phyloP scores from a whole-genome alignment of 2,797 vertebrate species.

The Sebastes iracundus region DNA sequence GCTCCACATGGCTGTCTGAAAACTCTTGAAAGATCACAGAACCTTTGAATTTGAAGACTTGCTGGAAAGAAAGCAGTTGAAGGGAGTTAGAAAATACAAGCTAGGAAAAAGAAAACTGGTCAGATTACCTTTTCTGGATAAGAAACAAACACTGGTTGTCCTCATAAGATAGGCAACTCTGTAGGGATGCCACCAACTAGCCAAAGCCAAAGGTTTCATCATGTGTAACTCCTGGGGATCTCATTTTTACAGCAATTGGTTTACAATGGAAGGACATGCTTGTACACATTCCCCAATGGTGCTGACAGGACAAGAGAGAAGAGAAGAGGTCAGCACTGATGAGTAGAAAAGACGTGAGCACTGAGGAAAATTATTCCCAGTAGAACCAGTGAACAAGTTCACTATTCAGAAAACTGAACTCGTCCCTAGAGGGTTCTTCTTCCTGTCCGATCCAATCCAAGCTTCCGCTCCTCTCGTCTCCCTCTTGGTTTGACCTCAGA shows the following conservation, averaged over 20 bases:
- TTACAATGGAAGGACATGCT: slow-evolving; percentile 8
- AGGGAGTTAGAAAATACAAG: background rate
- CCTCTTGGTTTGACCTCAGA: slow-evolving; percentile 64
- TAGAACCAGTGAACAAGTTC: slow-evolving; percentile 34
- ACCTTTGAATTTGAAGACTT: background rate
- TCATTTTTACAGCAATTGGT: background rate
- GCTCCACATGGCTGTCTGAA: slow-evolving; percentile 34
- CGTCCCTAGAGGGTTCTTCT: slow-evolving; percentile 43
- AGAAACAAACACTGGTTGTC: slow-evolving; percentile 9
- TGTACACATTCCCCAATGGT: slow-evolving; percentile 7
- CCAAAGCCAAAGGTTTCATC: background rate
- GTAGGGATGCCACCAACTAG: background rate
- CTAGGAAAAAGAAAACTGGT: background rate
- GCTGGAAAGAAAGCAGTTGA: background rate
- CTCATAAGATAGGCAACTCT: background rate
- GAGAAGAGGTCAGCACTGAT: slow-evolving; percentile 15
- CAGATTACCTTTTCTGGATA: slow-evolving; percentile 2
- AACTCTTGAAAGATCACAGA: slow-evolving; percentile 30
- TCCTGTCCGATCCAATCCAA: slow-evolving; percentile 25
- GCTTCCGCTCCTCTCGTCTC: slow-evolving; percentile 38
- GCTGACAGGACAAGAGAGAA: background rate
- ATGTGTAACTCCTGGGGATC: background rate
- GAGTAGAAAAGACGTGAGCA: slow-evolving; percentile 1
- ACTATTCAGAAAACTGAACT: slow-evolving; percentile 21
- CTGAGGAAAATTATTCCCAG: background rate